Evolutionary conservation across 2,888 invertebrate species (phyloP), one percentile per base, ranked within the genome.

Genomic region (Prenolepis imparis): DNA sequence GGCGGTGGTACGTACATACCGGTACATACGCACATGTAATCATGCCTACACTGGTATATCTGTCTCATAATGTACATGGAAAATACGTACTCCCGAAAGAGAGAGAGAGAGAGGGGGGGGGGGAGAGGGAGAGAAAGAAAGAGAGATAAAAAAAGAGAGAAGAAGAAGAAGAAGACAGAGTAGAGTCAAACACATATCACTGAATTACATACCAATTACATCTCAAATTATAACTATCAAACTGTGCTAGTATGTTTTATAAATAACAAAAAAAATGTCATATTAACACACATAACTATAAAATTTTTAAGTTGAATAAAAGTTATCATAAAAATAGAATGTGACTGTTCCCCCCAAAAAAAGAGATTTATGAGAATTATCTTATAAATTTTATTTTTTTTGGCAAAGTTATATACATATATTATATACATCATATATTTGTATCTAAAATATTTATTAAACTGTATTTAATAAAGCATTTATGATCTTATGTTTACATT

Each of bases 1-100:
- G 97, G 97, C 78, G 97, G 97, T 93, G 97, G 97, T 97, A 95
- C 95, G 96, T 95, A 93, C 91, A 84, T 80, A n/a, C n/a, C n/a
- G n/a, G n/a, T n/a, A 78, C 44, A 24, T 67, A 70, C 52, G 75
- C 52, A 39, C 21, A 28, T 32, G n/a, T 61, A 66, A 67, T 24
- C 39, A n/a, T 68, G n/a, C 9, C 15, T 74, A 59, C 39, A 41
- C 8, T n/a, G 0, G 28, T 61, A 21, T 21, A 75, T 75, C 74
- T 64, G 44, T 74, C 24, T 52, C 57, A 24, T 48, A 24, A 63
- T 59, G 32, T 63, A 66, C 24, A 24, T 39, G 36, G 9, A 32
- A 66, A 52, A 66, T 66, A 52, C 36, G 1, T 36, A 63, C 63
- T 21, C 21, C 24, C 4, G 2, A 44, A 15, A 52, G n/a, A n/a